phyloP scores from a whole-genome alignment of 2,888 invertebrate species.

The Scaptomyza flava region DNA sequence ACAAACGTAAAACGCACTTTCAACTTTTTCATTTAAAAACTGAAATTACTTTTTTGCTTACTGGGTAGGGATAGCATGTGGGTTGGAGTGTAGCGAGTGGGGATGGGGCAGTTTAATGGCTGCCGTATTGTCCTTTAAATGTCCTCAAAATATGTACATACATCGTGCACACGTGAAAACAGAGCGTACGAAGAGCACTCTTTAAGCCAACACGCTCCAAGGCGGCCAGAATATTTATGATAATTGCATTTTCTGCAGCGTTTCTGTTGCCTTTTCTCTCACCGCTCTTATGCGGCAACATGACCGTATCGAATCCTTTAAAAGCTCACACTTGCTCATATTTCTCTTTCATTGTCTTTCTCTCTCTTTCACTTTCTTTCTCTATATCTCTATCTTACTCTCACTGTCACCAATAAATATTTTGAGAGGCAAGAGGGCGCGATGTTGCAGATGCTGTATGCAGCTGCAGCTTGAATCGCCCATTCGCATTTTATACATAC shows the following conservation, averaged over 20 bases:
- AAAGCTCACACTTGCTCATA: slow-evolving; percentile 48
- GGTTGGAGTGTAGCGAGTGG: background rate
- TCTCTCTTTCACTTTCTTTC: background rate
- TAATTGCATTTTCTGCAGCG: slow-evolving; percentile 77
- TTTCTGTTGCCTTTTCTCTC: slow-evolving; percentile 39
- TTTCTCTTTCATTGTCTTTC: background rate
- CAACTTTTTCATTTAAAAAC: slow-evolving; percentile 79
- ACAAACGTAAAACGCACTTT: slow-evolving; percentile 75
- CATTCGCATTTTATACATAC: slow-evolving; percentile 56
- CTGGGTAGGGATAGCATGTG: slow-evolving; percentile 2
- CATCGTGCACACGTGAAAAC: slow-evolving; percentile 36
- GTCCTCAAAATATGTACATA: slow-evolving; percentile 64
- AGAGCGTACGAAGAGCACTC: slow-evolving; percentile 7
- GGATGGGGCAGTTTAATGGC: slow-evolving; percentile 59
- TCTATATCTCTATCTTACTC: background rate
- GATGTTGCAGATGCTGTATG: slow-evolving; percentile 23
- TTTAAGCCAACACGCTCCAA: slow-evolving; percentile 37
- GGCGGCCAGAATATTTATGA: slow-evolving; percentile 75
- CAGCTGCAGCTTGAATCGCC: slow-evolving; percentile 41
- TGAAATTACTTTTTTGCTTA: slow-evolving; percentile 71
- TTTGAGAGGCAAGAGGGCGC: slow-evolving; percentile 41
- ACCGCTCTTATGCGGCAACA: slow-evolving; percentile 57
- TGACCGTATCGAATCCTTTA: slow-evolving; percentile 70
- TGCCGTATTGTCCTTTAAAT: slow-evolving; percentile 70
- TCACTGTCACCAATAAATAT: slow-evolving; percentile 49